These are phyloP conservation scores for Ectropis crepuscularia DNA, from an alignment of 2,888 invertebrate genomes.

Conservation along the genomic window DNA sequence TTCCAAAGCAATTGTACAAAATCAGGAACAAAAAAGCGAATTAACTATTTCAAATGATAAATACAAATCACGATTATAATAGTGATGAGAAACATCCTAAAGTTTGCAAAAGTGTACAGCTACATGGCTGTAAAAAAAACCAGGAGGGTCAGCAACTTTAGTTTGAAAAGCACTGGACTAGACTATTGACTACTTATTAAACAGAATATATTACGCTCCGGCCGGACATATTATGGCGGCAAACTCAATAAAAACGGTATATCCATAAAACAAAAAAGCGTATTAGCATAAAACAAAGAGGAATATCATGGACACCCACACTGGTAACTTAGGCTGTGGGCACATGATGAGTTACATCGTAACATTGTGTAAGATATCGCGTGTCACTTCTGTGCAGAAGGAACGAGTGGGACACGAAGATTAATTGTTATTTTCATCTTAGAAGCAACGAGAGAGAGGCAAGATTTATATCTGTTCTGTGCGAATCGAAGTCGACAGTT, in stretches of 20 bases:
- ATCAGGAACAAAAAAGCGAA: no score
- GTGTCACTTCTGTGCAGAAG: constrained; percentile 21
- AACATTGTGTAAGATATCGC: constrained; percentile 14
- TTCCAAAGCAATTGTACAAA: no score
- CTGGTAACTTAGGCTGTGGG: constrained; percentile 54
- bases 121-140: neutral
- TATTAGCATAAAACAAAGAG: constrained; percentile 68
- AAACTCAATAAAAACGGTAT: constrained; percentile 64
- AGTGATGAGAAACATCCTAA: neutral
- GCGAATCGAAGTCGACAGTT: no score
- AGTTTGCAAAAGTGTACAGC: neutral
- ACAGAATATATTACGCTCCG: constrained; percentile 39
- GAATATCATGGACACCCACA: constrained; percentile 64
- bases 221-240: constrained; percentile 50
- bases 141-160: neutral
- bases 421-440: constrained; percentile 5
- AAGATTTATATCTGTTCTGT: neutral
- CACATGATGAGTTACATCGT: constrained; percentile 15
- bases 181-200: constrained; percentile 26
- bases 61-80: no score
- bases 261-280: constrained; percentile 65
- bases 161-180: constrained; percentile 5
- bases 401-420: constrained; percentile 2
- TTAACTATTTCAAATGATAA: no score
- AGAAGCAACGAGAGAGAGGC: neutral